Evolutionary conservation across 1,140 invertebrate genomes (phyloP), one percentile per base, ranked within the genome.

Genomic region (Dendrolimus kikuchii): DNA sequence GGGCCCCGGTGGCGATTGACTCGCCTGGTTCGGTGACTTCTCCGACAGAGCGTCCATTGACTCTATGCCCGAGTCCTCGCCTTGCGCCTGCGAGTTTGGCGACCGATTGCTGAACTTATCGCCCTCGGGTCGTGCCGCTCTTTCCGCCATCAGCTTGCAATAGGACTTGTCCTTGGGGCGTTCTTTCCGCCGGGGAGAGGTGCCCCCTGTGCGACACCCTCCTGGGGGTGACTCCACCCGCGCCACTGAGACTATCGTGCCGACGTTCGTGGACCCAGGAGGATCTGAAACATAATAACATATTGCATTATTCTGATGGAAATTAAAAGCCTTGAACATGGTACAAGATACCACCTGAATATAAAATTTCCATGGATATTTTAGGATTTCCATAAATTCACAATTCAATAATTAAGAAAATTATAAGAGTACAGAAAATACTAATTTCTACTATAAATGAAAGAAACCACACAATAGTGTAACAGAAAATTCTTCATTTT

Each of bases 21-120:
- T 89, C 39, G 90, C 92, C 75, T 96, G 95, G 76, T 96, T 95
- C 4, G 95, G 95, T 60, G 94, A 96, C 74, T 97, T 97, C 71
- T 97, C 95, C 36, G 95, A 96, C 4, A 96, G 78, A 3, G 95
- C 95, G 73, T 97, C 95, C 95, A 96, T 96, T 5, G 95, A 96
- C 75, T 97, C 95, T 10, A 97, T 96, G 3, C 95, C 95, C 43
- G 95, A 96, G 82, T 97, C 95, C 78, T 97, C 95, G 23, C 95
- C 95, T 57, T 91, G 90, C 36, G 88, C 88, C 51, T 88, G 83
- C 49, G 88, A 89, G 53, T 82, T 86, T 8, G 90, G 89, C 48
- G 90, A 87, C 60, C 89, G 71, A 49, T 71, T 77, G 46, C 68
- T 69, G 62, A 84, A 82, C 57, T 85, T 83, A 49, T 84, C 83